Conservation (phyloP, 2,797 vertebrate genomes). For the Sebastes cheni region DNA sequence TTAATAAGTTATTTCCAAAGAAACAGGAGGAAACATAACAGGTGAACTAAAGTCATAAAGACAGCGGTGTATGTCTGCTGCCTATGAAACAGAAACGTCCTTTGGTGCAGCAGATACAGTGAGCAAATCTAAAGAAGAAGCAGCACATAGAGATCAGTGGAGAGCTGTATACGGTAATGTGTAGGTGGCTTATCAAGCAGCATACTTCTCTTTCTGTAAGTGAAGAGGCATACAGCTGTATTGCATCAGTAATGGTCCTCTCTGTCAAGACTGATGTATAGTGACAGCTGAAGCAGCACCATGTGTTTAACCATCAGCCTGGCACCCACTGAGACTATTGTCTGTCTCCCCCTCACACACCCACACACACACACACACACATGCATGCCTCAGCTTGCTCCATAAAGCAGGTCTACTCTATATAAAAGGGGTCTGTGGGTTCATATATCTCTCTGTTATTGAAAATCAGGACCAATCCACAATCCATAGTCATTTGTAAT, state of each 20-base stretch:
- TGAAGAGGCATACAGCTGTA: constrained; percentile 4
- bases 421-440: background rate
- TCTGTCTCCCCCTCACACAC: background rate
- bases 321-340: constrained; percentile 28
- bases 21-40: background rate
- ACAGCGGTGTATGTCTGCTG: background rate
- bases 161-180: constrained; percentile 10
- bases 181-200: constrained; percentile 28
- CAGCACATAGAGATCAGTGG: background rate
- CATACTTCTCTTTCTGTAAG: constrained; percentile 14
- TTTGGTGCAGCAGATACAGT: background rate
- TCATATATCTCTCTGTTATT: background rate
- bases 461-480: constrained; percentile 9
- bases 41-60: background rate
- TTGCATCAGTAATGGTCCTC: constrained; percentile 1
- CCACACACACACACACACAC: too few species aligned
- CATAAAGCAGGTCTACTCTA: constrained; percentile 3
- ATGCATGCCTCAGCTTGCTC: background rate
- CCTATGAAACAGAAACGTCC: constrained; percentile 4
- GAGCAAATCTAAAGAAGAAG: constrained; percentile 9
- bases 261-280: constrained; percentile 8
- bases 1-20: background rate
- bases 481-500: background rate
- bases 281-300: constrained; percentile 39
- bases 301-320: constrained; percentile 30